phyloP scores from a whole-genome alignment of 2,797 vertebrate species.

The Selene dorsalis region DNA sequence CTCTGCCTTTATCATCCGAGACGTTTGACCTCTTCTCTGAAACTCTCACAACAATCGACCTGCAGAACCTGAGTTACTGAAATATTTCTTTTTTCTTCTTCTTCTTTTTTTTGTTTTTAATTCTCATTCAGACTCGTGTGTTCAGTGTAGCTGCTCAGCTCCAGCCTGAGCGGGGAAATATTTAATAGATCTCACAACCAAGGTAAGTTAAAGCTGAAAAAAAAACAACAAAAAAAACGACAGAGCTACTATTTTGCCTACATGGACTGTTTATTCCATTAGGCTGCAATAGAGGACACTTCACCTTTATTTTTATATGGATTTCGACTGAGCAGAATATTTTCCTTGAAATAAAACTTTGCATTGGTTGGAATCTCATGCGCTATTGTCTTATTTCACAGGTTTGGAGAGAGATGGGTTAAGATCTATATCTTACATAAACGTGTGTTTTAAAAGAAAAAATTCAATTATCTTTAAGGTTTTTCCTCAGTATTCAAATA shows the following conservation, averaged over 20 bases:
- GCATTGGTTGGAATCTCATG: constrained; percentile 84
- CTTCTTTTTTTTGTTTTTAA: background rate
- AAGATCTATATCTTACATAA: background rate
- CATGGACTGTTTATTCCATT: constrained; percentile 81
- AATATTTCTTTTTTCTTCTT: constrained; percentile 18
- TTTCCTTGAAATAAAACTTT: constrained; percentile 96
- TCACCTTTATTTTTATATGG: constrained; percentile 93
- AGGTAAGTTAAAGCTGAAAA: constrained; percentile 78
- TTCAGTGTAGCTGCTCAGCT: constrained; percentile 69
- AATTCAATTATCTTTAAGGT: constrained; percentile 3
- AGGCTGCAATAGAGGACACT: constrained; percentile 80
- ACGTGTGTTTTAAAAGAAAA: background rate
- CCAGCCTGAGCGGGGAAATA: constrained; percentile 74
- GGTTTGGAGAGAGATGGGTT: constrained; percentile 39
- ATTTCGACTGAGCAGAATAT: constrained; percentile 88
- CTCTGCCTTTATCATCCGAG: constrained; percentile 90
- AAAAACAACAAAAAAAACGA: constrained; percentile 57
- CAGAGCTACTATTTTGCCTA: constrained; percentile 67
- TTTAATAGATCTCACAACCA: constrained; percentile 61
- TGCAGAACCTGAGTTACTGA: constrained; percentile 94
- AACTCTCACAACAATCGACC: constrained; percentile 95
- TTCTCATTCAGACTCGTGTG: constrained; percentile 50
- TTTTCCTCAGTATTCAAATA: background rate
- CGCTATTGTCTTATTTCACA: constrained; percentile 51
- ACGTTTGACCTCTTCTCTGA: constrained; percentile 97